A percentile compares a stretch with the other conserved stretches of the same genome.
These are phyloP conservation scores for Sminthurides aquaticus DNA, from an alignment of 2,888 invertebrate genomes.

Conservation along the genomic window DNA sequence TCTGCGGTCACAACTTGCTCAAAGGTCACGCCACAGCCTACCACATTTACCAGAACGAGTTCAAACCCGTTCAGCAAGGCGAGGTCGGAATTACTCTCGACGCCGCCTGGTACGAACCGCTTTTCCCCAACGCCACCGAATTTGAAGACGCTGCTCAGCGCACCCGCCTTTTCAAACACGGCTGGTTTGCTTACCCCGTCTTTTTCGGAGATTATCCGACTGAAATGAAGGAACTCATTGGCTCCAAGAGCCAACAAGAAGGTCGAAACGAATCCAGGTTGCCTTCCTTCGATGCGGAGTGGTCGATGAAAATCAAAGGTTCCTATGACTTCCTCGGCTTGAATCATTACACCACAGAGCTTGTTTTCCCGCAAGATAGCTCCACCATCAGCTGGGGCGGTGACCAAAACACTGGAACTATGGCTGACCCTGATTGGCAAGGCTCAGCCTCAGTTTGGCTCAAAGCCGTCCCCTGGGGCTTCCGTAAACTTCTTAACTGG, in stretches of 20 bases:
- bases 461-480: constrained; percentile 54
- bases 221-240: constrained; percentile 35
- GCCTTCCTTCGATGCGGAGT: constrained; percentile 31
- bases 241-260: constrained; percentile 29
- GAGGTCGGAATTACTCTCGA: constrained; percentile 40
- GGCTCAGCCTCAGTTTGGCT: constrained; percentile 27
- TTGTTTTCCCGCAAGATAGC: constrained; percentile 24
- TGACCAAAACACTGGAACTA: constrained; percentile 43
- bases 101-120: constrained; percentile 33
- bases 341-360: constrained; percentile 47
- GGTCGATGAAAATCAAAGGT: not conserved
- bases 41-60: constrained; percentile 56
- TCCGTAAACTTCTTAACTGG: constrained; percentile 55
- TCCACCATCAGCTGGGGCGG: constrained; percentile 6
- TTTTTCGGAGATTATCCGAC: constrained; percentile 31
- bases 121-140: constrained; percentile 16
- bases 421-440: constrained; percentile 31
- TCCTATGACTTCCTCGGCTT: constrained; percentile 45
- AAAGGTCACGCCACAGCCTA: constrained; percentile 47
- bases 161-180: constrained; percentile 21
- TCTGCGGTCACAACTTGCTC: constrained; percentile 22
- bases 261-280: constrained; percentile 37
- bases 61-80: constrained; percentile 44
- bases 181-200: constrained; percentile 29
- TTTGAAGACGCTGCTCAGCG: constrained; percentile 27